Evolutionary conservation across 2,797 vertebrate species (phyloP).

Genomic region (Tauraco hartlaubi): DNA sequence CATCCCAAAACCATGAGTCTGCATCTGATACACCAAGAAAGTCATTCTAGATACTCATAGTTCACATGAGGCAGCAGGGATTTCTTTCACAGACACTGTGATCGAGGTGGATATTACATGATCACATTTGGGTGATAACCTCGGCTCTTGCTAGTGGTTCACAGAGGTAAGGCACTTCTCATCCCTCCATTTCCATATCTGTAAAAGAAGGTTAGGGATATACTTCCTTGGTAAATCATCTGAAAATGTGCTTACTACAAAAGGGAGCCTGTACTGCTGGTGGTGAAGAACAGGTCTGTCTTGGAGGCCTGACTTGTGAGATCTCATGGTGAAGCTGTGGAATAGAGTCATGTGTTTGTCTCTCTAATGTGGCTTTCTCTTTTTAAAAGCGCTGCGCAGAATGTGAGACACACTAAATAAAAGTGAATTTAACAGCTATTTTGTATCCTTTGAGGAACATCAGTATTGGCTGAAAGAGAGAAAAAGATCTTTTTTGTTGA

Average conservation of each 20-base stretch:
- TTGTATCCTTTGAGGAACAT: constrained; percentile 46
- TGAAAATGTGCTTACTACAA: not conserved
- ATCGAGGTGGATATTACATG: not conserved
- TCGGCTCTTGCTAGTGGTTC: not conserved
- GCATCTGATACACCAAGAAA: not conserved
- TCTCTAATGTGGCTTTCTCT: not conserved
- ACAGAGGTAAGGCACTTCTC: not conserved
- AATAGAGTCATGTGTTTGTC: not conserved
- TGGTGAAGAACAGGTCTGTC: not conserved
- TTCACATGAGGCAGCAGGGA: not conserved
- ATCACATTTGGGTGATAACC: not conserved
- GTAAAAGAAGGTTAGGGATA: not conserved
- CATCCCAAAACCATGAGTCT: not conserved
- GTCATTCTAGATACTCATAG: not conserved
- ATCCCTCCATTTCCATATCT: not conserved
- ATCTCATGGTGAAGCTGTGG: not conserved
- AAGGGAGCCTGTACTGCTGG: not conserved
- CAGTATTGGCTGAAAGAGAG: constrained; percentile 30
- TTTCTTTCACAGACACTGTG: not conserved
- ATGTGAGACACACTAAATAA: constrained; percentile 3
- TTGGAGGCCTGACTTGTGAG: not conserved
- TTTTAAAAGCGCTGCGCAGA: not conserved
- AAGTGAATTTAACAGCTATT: constrained; percentile 36
- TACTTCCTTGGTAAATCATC: not conserved
- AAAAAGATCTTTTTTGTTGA: constrained; percentile 40